Base-by-base conservation (phyloP, 2,888 invertebrate genomes). In the Drosophila prolongata region DNA sequence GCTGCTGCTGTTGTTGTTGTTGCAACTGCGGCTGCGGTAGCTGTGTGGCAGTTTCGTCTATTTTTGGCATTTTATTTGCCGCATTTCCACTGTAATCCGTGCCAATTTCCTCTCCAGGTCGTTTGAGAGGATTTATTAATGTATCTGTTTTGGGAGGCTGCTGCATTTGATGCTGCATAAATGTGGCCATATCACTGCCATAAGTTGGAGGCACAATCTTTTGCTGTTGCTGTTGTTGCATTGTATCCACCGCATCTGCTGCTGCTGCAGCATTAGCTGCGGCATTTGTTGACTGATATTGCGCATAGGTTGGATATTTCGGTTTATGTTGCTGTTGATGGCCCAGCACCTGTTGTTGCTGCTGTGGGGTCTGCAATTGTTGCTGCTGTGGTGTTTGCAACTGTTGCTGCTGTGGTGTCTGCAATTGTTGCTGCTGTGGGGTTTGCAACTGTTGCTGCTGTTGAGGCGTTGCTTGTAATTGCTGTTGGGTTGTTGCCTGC, bases 101-200 rank as follows among this genome's bases (percentile, higher is more conserved):
- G 30, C 78, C 77, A 38, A 89, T 47, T 42, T 91, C 83, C 30
- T 91, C 91, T 6, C 78, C 82, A 5, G 78, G 65, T 0, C 91
- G 82, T 35, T 91, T 91, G 0, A 90, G 66, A 0, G 91, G 77
- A 76, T 90, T 91, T 0, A 80, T 66, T 2, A 76, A 59, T 3
- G 87, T 66, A 11, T 73, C 78, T 5, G 81, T 80, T 47, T 79
- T 90, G 2, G 80, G 79, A 3, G 79, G 79, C 56, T 90, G 90
- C 24, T 78, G 88, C 76, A 89, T 89, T 57, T 90, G 90, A 56
- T 90, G 90, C 38, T 90, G 90, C 90, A 90, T 91, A 66, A 90
- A 91, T 0, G 85, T 90, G 2, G 89, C 84, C 89, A 90, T 90
- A 49, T 91, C 91, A 34, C 78, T 88, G 19, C 78, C 76, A 34